phyloP scores from a whole-genome alignment of 1,140 invertebrate genomes.

The Spodoptera frugiperda region DNA sequence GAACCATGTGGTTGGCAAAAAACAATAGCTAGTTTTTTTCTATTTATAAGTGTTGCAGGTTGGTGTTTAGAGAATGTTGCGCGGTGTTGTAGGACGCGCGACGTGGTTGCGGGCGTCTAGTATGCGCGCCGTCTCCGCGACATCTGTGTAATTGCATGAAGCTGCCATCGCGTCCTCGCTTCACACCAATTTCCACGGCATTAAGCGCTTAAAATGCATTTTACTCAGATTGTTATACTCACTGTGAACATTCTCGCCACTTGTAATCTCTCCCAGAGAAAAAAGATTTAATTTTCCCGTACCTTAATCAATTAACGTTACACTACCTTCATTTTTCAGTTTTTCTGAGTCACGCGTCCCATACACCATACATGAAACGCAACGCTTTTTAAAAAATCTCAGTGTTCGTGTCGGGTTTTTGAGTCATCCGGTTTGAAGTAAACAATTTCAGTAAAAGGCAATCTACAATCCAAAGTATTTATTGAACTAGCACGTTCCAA shows the following conservation, averaged over 20 bases:
- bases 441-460: constrained; percentile 45
- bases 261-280: constrained; percentile 58
- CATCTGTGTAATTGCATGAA: constrained; percentile 79
- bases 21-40: too few relatives aligned
- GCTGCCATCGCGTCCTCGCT: constrained; percentile 70
- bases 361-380: background rate
- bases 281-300: constrained; percentile 21
- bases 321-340: constrained; percentile 6
- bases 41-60: background rate
- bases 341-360: background rate
- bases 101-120: background rate
- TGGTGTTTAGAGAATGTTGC: background rate
- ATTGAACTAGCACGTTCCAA: constrained; percentile 33
- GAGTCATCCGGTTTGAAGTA: background rate
- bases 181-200: constrained; percentile 77
- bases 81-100: background rate
- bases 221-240: constrained; percentile 73
- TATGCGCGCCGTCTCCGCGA: constrained; percentile 59
- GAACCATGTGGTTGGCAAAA: too few relatives aligned
- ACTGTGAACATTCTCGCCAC: constrained; percentile 63
- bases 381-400: constrained; percentile 17
- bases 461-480: constrained; percentile 35
- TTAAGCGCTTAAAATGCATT: constrained; percentile 80
- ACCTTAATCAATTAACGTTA: background rate
- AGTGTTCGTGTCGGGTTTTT: background rate